These are phyloP conservation scores for Bursaphelenchus mucronatus DNA, from an alignment of 1,140 invertebrate genomes.

Conservation along the genomic window DNA sequence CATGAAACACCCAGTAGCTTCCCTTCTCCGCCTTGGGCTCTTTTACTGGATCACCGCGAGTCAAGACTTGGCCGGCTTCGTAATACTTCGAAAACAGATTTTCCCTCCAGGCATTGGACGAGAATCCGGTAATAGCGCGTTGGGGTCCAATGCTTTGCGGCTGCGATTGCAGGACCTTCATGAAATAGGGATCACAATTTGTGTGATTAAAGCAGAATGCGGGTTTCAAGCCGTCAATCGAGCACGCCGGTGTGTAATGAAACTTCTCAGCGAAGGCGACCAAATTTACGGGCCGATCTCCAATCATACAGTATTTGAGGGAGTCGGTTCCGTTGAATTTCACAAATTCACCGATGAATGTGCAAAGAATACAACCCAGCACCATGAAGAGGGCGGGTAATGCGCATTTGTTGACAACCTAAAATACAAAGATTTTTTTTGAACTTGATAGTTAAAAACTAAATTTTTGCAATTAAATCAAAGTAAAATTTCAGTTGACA, in stretches of 20 bases:
- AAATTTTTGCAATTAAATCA: too few species aligned
- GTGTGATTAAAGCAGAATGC: conserved; percentile 62
- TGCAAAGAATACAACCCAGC: conserved; percentile 85
- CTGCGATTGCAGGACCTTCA: conserved; percentile 5
- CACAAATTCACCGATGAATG: conserved; percentile 90
- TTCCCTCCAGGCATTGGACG: conserved; percentile 75
- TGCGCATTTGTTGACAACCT: conserved; percentile 98
- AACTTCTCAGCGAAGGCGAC: conserved; percentile 74
- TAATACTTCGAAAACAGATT: conserved; percentile 65
- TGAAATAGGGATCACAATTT: conserved; percentile 79
- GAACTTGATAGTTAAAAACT: too few species aligned
- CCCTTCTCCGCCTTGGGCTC: conserved; percentile 8
- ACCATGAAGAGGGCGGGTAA: conserved; percentile 90
- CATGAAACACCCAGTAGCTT: conserved; percentile 72
- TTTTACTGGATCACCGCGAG: conserved; percentile 51
- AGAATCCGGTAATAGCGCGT: conserved; percentile 73
- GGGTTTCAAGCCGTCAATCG: conserved; percentile 68
- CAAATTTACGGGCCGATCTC: conserved; percentile 72
- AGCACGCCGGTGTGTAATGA: conserved; percentile 63
- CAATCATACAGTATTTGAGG: conserved; percentile 84
- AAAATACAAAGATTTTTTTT: conserved; percentile 26
- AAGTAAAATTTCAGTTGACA: not conserved
- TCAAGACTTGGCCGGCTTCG: conserved; percentile 72
- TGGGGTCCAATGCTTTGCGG: conserved; percentile 63
- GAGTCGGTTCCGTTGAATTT: conserved; percentile 84